Base-by-base conservation (phyloP, 2,113 vertebrate genomes). In the Micromys minutus region DNA sequence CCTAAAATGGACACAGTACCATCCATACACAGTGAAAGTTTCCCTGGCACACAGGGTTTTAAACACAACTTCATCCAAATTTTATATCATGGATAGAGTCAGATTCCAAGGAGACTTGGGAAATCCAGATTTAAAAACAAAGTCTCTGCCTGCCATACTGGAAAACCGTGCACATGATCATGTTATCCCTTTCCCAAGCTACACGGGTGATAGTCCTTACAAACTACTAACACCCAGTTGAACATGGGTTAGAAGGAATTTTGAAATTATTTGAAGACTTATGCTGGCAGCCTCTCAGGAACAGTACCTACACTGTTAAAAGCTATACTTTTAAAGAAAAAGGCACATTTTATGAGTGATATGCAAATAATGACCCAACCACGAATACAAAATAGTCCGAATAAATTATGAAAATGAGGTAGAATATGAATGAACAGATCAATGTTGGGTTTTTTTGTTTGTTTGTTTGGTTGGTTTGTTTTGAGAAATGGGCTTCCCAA, bases 131-230 rank as follows among this genome's bases (percentile, higher is more conserved):
- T 74, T 61, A 63, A 61, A 45, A 71, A 34, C 21, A 36, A 91
- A n/a, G 19, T 74, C 15, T 19, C 42, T 39, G 10, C 12, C 67
- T 50, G 69, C 7, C 80, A 39, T 45, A 72, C 42, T 50, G 69
- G 22, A 85, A 91, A 85, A 59, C 55, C 50, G 1, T 72, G 63
- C 69, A 3, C 34, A 29, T 61, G 39, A 34, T 52, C n/a, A 67
- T 4, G 24, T 16, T 55, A 34, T 55, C 29, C 8, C 12, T n/a
- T 61, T 47, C 16, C 22, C 12, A 59, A 22, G 5, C 29, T n/a
- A 72, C 45, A 47, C 2, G 2, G 34, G 5, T 47, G 19, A 72
- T 5, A n/a, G 13, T 1, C 36, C 67, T 3, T 11, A 5, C 3
- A 36, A 26, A 31, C 4, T 59, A 45, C 8, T 7, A 47, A 22